Base-by-base conservation (phyloP, 2,888 invertebrate species). In the Antheraea assamensis region DNA sequence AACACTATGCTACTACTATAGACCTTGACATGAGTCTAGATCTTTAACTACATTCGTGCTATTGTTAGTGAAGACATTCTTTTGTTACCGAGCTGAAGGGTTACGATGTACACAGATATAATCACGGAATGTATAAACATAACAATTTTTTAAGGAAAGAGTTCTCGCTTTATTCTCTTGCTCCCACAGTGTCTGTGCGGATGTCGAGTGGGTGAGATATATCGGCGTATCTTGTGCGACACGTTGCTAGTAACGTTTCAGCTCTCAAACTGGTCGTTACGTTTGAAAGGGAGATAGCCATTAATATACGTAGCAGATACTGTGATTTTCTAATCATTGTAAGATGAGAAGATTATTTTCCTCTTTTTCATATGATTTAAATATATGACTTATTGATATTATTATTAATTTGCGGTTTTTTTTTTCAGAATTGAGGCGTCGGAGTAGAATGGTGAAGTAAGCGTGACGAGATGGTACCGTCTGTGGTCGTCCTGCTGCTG, bases 371-470 rank as follows among this genome's bases (percentile, higher is more conserved):
- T n/a, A 13, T 35, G 31, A 30, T 21, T 66, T 31, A 31, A 35
- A 0, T 31, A 21, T 68, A 30, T 30, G 13, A 42, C 42, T 10
- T 10, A 7, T 17, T 27, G 61, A 5, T 15, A 35, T 21, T 21
- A 24, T 31, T n/a, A 35, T 68, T 68, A 2, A 68, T 35, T 68
- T 68, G 10, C 21, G 68, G 4, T 8, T 19, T 70, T 42, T 58
- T 42, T 49, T 74, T 68, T 71, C 68, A 74, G 74, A 71, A 21
- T 74, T 74, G 71, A 52, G 55, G 71, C 68, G 84, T 84, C 85
- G 82, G 42, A 42, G 84, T 84, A 87, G 89, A 85, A 92, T 92
- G 92, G 89, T 87, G 91, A 88, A 89, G 92, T 93, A 87, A 91
- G 81, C 78, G 83, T 79, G 80, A 81, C 88, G 90, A 83, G 85